Base-by-base conservation (phyloP, 2,888 invertebrate genomes). In the Rhyacophila evoluta region DNA sequence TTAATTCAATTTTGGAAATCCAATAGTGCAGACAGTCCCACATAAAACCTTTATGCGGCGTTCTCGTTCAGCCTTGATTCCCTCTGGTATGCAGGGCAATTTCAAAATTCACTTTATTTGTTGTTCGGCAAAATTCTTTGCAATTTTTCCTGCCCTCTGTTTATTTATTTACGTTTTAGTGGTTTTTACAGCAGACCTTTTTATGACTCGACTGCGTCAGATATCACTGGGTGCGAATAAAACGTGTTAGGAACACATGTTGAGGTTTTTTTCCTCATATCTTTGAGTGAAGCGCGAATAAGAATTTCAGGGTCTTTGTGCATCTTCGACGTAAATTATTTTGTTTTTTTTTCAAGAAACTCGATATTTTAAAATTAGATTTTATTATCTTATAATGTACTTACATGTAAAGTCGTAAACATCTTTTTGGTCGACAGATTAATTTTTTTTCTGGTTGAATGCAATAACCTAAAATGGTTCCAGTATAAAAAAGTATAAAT, bases 121-220 rank as follows among this genome's bases (percentile, higher is more conserved):
- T 33, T 69, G 69, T 28, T 69, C 69, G 69, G 29, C 11, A 28
- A 33, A 69, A 69, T 69, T 69, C 69, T 8, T 28, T 27, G 68
- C 41, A 67, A 27, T 68, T 37, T 39, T 77, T 25, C 41, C 55
- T 55, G 55, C 55, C 55, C 55, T 55, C 55, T 67, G 39, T 71
- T 75, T 79, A 79, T 76, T 75, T 79, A 79, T 79, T 79, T 70
- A 79, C 70, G 55, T 79, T 79, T 74, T 37, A 70, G 79, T 72
- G 79, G 68, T 79, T 79, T 79, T 79, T 79, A 76, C 73, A 19
- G 38, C 69, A 28, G 72, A 37, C 33, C 33, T 36, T 36, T 72
- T 72, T 72, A 72, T 36, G 79, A 76, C 37, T 68, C 39, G 36
- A 37, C 68, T 70, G 73, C 39, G 67, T 25, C 28, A 37, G 72